phyloP scores from a whole-genome alignment of 2,113 vertebrate genomes.

The Nibea coibor region DNA sequence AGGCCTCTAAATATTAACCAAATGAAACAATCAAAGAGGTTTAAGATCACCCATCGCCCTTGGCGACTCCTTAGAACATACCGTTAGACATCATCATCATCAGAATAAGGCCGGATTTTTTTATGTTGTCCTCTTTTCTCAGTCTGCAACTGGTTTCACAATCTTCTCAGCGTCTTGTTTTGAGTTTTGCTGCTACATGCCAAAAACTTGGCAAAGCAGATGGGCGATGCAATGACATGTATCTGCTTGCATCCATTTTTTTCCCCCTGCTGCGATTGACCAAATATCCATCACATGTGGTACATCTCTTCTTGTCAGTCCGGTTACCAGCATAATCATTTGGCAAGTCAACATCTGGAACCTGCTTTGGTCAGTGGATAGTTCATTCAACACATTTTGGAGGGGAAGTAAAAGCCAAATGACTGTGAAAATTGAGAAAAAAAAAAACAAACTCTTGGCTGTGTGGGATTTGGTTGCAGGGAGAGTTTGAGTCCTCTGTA shows the following conservation, averaged over 20 bases:
- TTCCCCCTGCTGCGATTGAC: too few species aligned
- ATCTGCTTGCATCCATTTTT: too few species aligned
- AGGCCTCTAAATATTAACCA: background rate
- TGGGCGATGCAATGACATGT: too few species aligned
- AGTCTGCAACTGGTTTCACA: too few species aligned
- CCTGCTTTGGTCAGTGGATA: slow-evolving; percentile 3
- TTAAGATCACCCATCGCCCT: too few species aligned
- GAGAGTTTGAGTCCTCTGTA: slow-evolving; percentile 31
- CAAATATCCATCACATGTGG: too few species aligned
- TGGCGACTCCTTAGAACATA: background rate
- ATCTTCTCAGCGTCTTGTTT: too few species aligned
- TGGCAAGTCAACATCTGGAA: background rate
- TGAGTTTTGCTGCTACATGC: too few species aligned
- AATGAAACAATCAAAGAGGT: background rate
- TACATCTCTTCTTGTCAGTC: background rate
- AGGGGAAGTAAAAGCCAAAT: background rate
- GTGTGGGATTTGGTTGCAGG: slow-evolving; percentile 26
- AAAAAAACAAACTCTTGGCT: background rate
- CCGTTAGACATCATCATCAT: background rate
- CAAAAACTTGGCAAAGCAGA: too few species aligned
- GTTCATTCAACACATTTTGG: slow-evolving; percentile 18
- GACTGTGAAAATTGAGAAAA: background rate
- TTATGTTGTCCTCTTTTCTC: too few species aligned
- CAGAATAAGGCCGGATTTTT: too few species aligned
- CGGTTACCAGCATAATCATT: background rate